phyloP scores from a whole-genome alignment of 2,797 vertebrate species.

The Typhlichthys eigenmanni region DNA sequence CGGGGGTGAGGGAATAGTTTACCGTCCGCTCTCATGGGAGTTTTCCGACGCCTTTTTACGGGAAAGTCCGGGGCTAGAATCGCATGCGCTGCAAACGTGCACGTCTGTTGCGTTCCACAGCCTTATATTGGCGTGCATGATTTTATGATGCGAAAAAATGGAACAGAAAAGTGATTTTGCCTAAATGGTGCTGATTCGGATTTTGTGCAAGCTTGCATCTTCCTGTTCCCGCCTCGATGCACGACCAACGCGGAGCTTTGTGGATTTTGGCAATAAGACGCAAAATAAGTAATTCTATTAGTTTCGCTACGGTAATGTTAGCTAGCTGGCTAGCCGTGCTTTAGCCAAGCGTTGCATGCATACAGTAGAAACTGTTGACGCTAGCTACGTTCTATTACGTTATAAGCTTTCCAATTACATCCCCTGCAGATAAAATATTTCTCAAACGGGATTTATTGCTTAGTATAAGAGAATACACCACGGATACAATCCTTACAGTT shows the following conservation, averaged over 20 bases:
- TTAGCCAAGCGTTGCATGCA: slow-evolving; percentile 58
- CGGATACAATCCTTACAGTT: neutral
- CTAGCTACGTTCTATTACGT: too few relatives aligned
- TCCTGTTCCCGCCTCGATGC: neutral
- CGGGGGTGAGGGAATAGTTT: slow-evolving; percentile 71
- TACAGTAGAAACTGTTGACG: slow-evolving; percentile 15
- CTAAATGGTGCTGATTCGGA: neutral
- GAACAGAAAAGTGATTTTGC: neutral
- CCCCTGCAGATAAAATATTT: neutral
- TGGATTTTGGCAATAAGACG: slow-evolving; percentile 44
- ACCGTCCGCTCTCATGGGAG: neutral
- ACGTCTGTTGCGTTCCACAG: slow-evolving; percentile 47
- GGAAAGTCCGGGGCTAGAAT: slow-evolving; percentile 25
- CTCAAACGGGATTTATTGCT: neutral
- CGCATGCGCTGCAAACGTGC: slow-evolving; percentile 53
- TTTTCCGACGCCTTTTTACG: neutral
- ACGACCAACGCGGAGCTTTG: neutral
- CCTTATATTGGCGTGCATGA: slow-evolving; percentile 55
- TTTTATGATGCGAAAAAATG: slow-evolving; percentile 39
- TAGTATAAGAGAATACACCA: neutral
- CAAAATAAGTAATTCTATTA: slow-evolving; percentile 13
- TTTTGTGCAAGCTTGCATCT: neutral
- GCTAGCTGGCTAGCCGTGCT: slow-evolving; percentile 64
- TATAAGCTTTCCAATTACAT: too few relatives aligned
- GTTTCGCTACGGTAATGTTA: slow-evolving; percentile 37